Evolutionary conservation across 2,888 invertebrate genomes (phyloP).

Genomic region (Megalurothrips usitatus): DNA sequence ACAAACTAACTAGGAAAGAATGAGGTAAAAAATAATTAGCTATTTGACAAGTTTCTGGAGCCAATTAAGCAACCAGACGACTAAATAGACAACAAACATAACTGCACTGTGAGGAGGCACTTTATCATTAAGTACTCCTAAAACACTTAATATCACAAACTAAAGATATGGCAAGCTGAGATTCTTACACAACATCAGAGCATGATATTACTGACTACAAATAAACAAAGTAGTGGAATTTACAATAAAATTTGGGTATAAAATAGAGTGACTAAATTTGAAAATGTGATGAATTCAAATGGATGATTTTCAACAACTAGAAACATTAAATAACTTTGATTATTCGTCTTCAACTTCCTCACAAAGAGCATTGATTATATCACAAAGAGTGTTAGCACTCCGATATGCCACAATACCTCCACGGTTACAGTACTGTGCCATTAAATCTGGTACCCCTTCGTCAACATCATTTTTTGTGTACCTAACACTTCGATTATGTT

Average conservation of each 20-base stretch:
- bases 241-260: slow-evolving; percentile 12
- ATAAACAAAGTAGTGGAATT: background rate
- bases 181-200: background rate
- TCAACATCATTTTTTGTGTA: slow-evolving; percentile 37
- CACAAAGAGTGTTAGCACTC: background rate
- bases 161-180: background rate
- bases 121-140: too few species aligned
- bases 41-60: too few species aligned
- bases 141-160: background rate
- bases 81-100: background rate
- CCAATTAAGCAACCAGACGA: too few species aligned
- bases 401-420: slow-evolving; percentile 54
- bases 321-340: background rate
- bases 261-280: slow-evolving; percentile 10
- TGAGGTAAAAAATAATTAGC: background rate
- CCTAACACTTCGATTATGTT: slow-evolving; percentile 35
- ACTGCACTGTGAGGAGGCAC: too few species aligned
- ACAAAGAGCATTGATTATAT: background rate
- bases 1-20: background rate
- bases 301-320: background rate
- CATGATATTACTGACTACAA: background rate
- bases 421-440: slow-evolving; percentile 46
- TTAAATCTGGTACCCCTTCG: slow-evolving; percentile 39
- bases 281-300: background rate
- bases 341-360: too few species aligned